Percentiles rank a stretch among this genome's conserved stretches.
These are phyloP conservation scores for Marcusenius ussheri DNA, from an alignment of 2,113 vertebrate species.

Conservation along the genomic window DNA sequence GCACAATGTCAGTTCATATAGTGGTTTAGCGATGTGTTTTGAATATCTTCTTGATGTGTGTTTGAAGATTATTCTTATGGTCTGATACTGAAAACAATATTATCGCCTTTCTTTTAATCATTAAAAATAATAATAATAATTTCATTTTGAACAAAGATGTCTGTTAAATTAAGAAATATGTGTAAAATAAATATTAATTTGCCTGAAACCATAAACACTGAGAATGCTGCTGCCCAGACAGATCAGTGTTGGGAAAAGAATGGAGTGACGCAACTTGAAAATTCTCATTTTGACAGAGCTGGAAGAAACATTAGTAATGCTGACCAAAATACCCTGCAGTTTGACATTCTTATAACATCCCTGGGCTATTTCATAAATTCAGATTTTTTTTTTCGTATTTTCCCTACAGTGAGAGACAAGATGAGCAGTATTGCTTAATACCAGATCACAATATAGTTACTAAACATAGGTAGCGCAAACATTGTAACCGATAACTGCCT, in stretches of 20 bases:
- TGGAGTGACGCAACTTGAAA: background rate
- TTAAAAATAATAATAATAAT: background rate
- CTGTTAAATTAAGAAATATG: background rate
- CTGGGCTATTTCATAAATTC: slow-evolving; percentile 3
- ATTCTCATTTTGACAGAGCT: background rate
- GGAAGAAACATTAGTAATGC: background rate
- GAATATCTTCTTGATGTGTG: background rate
- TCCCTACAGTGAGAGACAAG: background rate
- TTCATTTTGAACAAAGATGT: background rate
- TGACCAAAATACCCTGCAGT: background rate
- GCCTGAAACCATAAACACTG: background rate
- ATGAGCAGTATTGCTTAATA: background rate
- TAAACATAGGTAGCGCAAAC: background rate
- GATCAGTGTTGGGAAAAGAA: background rate
- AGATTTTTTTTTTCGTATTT: background rate
- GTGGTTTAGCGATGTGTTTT: background rate
- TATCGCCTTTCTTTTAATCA: background rate
- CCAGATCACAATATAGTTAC: background rate
- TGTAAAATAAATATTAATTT: background rate
- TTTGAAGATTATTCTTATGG: background rate
- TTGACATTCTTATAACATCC: background rate
- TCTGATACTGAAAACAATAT: background rate
- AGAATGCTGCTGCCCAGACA: background rate
- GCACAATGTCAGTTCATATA: slow-evolving; percentile 6
- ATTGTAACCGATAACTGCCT: background rate